Evolutionary conservation across 1,140 invertebrate species (phyloP).

Genomic region (Coenobita brevimanus): DNA sequence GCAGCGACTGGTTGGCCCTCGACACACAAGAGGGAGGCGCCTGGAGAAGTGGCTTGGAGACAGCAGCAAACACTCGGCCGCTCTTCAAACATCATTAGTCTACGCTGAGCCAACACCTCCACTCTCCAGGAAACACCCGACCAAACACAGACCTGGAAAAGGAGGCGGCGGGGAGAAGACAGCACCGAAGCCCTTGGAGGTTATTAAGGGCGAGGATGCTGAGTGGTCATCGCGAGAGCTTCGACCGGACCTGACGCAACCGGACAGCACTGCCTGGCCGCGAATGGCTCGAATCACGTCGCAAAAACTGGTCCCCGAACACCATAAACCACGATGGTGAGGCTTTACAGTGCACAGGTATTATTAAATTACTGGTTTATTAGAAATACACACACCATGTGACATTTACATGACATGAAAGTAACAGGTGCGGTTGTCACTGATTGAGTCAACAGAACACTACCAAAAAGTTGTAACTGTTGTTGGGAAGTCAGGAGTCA

Average conservation of each 20-base stretch:
- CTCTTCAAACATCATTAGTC: conserved; percentile 66
- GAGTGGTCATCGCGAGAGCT: neutral
- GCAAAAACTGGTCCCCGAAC: conserved; percentile 46
- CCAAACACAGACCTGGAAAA: conserved; percentile 60
- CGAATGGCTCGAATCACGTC: conserved; percentile 47
- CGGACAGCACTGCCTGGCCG: conserved; percentile 19
- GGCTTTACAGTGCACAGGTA: conserved; percentile 34
- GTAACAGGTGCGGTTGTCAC: too few species aligned
- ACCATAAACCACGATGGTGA: conserved; percentile 49
- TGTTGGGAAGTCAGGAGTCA: too few species aligned
- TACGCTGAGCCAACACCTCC: conserved; percentile 59
- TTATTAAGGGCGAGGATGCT: neutral
- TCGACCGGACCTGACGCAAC: neutral
- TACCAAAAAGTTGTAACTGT: too few species aligned
- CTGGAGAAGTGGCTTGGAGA: conserved; percentile 64
- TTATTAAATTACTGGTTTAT: too few species aligned
- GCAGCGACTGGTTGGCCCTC: too few species aligned
- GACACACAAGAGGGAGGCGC: conserved; percentile 56
- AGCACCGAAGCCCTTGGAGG: neutral
- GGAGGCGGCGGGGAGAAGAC: conserved; percentile 28
- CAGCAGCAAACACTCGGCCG: conserved; percentile 58
- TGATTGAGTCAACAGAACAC: too few species aligned
- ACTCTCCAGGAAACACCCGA: conserved; percentile 56
- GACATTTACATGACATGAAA: too few species aligned
- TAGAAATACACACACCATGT: too few species aligned